phyloP scores from a whole-genome alignment of 2,797 vertebrate genomes.

The Rhinoraja longicauda region DNA sequence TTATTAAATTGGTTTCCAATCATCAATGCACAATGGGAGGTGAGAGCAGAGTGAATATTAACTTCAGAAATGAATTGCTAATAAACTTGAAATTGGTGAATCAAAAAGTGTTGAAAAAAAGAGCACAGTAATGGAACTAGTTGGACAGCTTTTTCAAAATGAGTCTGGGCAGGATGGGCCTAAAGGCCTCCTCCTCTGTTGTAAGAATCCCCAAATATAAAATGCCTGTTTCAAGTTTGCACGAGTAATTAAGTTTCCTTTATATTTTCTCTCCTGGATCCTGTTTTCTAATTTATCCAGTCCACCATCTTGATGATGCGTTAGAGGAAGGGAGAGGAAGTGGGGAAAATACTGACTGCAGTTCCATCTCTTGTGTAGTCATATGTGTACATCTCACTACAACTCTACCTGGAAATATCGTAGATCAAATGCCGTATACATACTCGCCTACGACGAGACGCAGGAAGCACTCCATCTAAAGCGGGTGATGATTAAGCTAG shows the following conservation, averaged over 20 bases:
- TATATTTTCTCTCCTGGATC: not conserved
- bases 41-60: not conserved
- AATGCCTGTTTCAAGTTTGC: not conserved
- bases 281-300: not conserved
- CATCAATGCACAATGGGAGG: not conserved
- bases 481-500: not conserved
- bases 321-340: not conserved
- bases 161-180: not conserved
- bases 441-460: not conserved
- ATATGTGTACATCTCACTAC: not conserved
- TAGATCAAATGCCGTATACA: not conserved
- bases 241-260: not conserved
- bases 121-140: not conserved
- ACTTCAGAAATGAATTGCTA: not conserved
- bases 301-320: not conserved
- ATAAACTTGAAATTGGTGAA: not conserved
- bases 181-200: not conserved
- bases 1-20: too few species aligned
- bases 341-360: not conserved
- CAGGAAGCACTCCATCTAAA: not conserved
- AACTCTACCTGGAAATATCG: not conserved
- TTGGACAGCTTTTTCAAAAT: not conserved
- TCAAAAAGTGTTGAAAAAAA: not conserved
- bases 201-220: not conserved
- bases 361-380: not conserved